phyloP scores from a whole-genome alignment of 1,140 invertebrate species.

The Formica selysi region DNA sequence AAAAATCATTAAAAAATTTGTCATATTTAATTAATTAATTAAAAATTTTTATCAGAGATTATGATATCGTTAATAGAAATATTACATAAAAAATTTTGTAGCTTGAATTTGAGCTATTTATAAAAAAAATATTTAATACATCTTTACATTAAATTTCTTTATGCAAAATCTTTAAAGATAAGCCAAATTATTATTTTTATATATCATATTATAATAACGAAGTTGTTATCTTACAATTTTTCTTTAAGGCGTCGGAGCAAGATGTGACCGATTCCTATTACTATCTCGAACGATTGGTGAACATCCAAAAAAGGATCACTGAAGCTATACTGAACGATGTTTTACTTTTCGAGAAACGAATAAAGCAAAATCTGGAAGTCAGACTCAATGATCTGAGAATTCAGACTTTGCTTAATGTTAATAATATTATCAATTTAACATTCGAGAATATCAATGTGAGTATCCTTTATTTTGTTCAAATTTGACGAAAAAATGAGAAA shows the following conservation, averaged over 20 bases:
- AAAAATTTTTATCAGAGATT: too few species aligned
- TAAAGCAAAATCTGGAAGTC: not conserved
- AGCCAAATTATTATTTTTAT: not conserved
- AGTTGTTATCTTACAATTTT: not conserved
- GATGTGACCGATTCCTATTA: not conserved
- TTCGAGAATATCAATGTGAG: conserved; percentile 9
- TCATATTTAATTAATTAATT: too few species aligned
- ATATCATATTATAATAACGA: not conserved
- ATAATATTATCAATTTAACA: not conserved
- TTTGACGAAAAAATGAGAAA: not conserved
- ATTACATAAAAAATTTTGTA: too few species aligned
- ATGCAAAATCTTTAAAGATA: too few species aligned
- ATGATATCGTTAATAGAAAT: too few species aligned
- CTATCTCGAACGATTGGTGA: conserved; percentile 1
- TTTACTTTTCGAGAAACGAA: not conserved
- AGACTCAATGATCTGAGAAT: not conserved
- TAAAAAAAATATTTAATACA: too few species aligned
- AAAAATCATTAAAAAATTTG: too few species aligned
- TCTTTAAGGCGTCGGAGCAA: conserved; percentile 7
- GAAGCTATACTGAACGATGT: not conserved
- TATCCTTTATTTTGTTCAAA: conserved; percentile 14
- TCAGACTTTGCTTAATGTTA: not conserved
- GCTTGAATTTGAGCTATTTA: too few species aligned
- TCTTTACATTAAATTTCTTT: too few species aligned
- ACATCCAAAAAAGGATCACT: not conserved